Percentiles rank a stretch among this genome's conserved stretches.
These are phyloP conservation scores for Mimachlamys varia DNA, from an alignment of 2,888 invertebrate genomes.

Conservation along the genomic window DNA sequence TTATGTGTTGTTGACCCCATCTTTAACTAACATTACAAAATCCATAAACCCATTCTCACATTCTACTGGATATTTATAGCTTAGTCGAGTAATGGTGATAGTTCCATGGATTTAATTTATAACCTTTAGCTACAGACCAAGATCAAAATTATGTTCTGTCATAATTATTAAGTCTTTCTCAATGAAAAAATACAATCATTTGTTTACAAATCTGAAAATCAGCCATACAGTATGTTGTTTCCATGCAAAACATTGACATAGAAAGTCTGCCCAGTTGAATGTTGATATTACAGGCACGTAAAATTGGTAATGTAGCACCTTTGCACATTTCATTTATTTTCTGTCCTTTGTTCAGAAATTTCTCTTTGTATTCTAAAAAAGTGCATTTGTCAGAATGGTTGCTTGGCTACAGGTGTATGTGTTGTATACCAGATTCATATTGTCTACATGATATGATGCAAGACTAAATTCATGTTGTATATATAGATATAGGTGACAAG, in stretches of 20 bases:
- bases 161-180: too few species aligned
- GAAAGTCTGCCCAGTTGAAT: neutral
- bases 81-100: too few species aligned
- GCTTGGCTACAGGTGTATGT: constrained; percentile 29
- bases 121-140: too few species aligned
- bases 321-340: neutral
- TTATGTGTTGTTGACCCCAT: neutral
- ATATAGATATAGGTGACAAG: neutral
- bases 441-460: neutral
- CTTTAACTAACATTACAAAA: neutral
- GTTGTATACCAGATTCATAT: neutral
- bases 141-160: too few species aligned
- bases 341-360: too few species aligned
- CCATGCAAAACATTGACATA: neutral
- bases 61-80: neutral
- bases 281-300: neutral
- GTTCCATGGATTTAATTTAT: too few species aligned
- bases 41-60: neutral
- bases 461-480: neutral
- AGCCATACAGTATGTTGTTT: too few species aligned
- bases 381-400: neutral
- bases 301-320: neutral
- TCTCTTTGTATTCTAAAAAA: neutral
- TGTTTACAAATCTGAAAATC: too few species aligned
- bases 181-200: too few species aligned